Percentiles rank a stretch among this genome's conserved stretches.
phyloP scores from a whole-genome alignment of 2,888 invertebrate species.

The Hylaea fasciaria region DNA sequence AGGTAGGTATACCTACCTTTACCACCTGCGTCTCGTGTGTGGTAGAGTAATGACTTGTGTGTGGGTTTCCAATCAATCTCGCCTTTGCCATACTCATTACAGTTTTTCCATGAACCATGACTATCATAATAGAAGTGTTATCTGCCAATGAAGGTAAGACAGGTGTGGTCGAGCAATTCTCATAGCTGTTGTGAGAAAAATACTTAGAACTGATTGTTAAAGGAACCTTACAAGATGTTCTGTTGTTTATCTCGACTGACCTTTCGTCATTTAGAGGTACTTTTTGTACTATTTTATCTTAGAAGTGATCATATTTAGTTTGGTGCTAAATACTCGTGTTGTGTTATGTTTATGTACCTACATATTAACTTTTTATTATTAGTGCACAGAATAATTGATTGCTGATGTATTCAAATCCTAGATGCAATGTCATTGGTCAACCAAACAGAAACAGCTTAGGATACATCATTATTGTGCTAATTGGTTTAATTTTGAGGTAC shows the following conservation, averaged over 20 bases:
- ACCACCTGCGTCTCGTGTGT: neutral
- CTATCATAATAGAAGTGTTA: slow-evolving; percentile 30
- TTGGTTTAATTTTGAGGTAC: no score
- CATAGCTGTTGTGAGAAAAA: neutral
- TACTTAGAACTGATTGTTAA: slow-evolving; percentile 3
- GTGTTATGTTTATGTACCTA: no score
- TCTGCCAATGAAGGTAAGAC: neutral
- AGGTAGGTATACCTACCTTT: neutral
- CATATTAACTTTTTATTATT: no score
- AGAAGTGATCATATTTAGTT: neutral
- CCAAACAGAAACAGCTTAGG: no score
- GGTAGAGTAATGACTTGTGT: neutral
- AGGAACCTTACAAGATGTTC: slow-evolving; percentile 45
- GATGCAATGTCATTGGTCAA: no score
- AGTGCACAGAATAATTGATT: no score
- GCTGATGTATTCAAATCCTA: no score
- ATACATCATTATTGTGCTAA: no score
- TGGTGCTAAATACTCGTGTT: no score
- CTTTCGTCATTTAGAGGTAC: slow-evolving; percentile 46
- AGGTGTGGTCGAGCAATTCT: neutral
- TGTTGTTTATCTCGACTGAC: slow-evolving; percentile 53
- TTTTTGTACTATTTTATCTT: neutral
- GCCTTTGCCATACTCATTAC: slow-evolving; percentile 6
- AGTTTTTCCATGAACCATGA: slow-evolving; percentile 19
- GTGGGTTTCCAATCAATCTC: slow-evolving; percentile 1